Evolutionary conservation across 2,113 vertebrate species (phyloP), one percentile per base, ranked within the genome.

Genomic region (Stigmatopora argus): DNA sequence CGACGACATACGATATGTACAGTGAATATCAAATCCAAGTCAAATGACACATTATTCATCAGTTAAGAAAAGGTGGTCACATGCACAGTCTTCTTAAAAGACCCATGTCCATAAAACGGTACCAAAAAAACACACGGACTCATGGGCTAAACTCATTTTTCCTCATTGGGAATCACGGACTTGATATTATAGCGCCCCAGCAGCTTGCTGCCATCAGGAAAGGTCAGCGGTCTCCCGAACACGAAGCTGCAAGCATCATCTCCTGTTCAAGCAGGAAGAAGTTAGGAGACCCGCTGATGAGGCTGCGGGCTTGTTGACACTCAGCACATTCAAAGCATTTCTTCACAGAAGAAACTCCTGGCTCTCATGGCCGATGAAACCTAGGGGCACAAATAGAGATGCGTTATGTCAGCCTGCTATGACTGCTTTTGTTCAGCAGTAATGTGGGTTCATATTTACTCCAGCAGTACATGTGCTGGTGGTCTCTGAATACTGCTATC

Each of bases 301-400:
- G 64, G 81, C 86, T 87, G 78, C 79, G 71, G 81, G 79, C 72
- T 81, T 55, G 73, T 81, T 83, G 59, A 81, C 73, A 67, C 82
- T 79, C 84, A 86, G 84, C 80, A 73, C 78, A 74, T 70, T 86
- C 82, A 84, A 83, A 87, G 90, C 81, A 90, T 83, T 96, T 97
- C 96, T 98, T 97, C 95, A 95, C 93, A 93, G 94, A 97, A 96
- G 96, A 97, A 97, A 96, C 89, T 81, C 75, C 38, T 52, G 46
- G 57, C 90, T 87, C 88, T 93, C 96, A 99, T 70, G 96, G 96
- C 89, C 96, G 95, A 89, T 99, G 96, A 89, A 98, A 99, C 93
- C 96, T 98, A 78, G 2, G 76, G 76, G 70, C 60, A 74, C 12
- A 75, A 60, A 83, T 14, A 53, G 0, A 45, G 66, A 69, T 41